phyloP scores from a whole-genome alignment of 2,888 invertebrate species.

The Cataglyphis altisquamis region DNA sequence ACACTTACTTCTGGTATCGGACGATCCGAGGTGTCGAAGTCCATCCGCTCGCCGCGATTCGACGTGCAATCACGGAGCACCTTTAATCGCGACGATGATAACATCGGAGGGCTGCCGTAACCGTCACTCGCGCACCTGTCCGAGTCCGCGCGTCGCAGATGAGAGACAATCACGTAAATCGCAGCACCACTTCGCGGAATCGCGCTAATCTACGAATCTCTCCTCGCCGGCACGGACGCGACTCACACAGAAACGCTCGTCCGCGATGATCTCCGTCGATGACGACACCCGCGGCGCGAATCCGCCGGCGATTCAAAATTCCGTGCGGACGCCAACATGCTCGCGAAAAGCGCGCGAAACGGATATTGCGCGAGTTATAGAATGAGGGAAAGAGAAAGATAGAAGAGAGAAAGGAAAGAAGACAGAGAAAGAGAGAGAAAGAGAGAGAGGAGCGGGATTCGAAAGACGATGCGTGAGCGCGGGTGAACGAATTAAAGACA shows the following conservation, averaged over 20 bases:
- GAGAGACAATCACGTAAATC: background rate
- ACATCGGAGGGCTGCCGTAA: background rate
- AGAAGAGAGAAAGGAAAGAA: background rate
- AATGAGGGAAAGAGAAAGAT: background rate
- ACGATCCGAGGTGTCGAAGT: constrained; percentile 13
- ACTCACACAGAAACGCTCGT: constrained; percentile 32
- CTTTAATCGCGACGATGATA: constrained; percentile 13
- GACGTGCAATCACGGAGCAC: constrained; percentile 31
- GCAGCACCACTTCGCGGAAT: constrained; percentile 31
- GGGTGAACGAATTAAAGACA: constrained; percentile 53
- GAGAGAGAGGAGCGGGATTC: constrained; percentile 25
- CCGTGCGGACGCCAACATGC: background rate
- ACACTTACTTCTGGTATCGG: constrained; percentile 28
- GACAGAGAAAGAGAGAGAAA: background rate
- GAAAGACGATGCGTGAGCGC: constrained; percentile 2
- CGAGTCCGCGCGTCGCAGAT: background rate
- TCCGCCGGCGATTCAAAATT: constrained; percentile 58
- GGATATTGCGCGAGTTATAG: background rate
- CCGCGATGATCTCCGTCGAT: constrained; percentile 17
- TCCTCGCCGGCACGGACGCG: background rate
- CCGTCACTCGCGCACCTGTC: constrained; percentile 40
- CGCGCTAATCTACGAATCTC: constrained; percentile 21
- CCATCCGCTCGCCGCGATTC: constrained; percentile 35
- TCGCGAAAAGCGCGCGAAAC: background rate
- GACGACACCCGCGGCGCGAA: constrained; percentile 67